Conservation (phyloP, 2,888 invertebrate species). For the Spialia ferax region DNA sequence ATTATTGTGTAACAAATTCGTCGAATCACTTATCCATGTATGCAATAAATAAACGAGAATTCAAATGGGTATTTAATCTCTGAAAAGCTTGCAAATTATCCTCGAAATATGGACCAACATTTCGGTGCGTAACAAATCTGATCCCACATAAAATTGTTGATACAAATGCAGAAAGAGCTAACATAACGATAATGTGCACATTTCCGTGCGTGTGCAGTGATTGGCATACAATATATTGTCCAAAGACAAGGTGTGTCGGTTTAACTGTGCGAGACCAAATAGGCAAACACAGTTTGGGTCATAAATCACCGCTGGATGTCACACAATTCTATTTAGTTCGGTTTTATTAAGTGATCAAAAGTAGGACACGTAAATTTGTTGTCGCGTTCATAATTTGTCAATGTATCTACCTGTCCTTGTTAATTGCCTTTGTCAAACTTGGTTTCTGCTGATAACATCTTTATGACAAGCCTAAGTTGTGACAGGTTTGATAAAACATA, state of each 20-base stretch:
- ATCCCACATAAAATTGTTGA: constrained; percentile 31
- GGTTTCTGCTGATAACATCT: constrained; percentile 15
- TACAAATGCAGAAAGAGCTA: constrained; percentile 43
- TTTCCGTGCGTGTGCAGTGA: constrained; percentile 69
- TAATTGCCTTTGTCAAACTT: constrained; percentile 25
- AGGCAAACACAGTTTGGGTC: constrained; percentile 59
- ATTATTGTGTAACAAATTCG: neutral
- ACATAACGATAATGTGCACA: constrained; percentile 60
- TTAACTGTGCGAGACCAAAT: constrained; percentile 74
- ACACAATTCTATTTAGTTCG: constrained; percentile 61
- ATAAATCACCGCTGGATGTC: constrained; percentile 74
- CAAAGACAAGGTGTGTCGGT: constrained; percentile 72
- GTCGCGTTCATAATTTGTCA: constrained; percentile 67
- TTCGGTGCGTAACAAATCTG: constrained; percentile 31
- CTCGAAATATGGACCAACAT: constrained; percentile 8
- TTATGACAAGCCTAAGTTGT: constrained; percentile 5
- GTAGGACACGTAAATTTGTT: constrained; percentile 59
- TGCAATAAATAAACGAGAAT: neutral
- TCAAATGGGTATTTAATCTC: neutral
- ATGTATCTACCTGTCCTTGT: constrained; percentile 17
- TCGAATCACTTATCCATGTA: neutral
- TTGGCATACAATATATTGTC: constrained; percentile 80
- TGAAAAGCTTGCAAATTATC: constrained; percentile 3
- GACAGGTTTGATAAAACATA: neutral
- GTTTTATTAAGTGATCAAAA: constrained; percentile 68